Base-by-base conservation (phyloP, 64 coral and sea anemone species). In the Orbicella faveolata region DNA sequence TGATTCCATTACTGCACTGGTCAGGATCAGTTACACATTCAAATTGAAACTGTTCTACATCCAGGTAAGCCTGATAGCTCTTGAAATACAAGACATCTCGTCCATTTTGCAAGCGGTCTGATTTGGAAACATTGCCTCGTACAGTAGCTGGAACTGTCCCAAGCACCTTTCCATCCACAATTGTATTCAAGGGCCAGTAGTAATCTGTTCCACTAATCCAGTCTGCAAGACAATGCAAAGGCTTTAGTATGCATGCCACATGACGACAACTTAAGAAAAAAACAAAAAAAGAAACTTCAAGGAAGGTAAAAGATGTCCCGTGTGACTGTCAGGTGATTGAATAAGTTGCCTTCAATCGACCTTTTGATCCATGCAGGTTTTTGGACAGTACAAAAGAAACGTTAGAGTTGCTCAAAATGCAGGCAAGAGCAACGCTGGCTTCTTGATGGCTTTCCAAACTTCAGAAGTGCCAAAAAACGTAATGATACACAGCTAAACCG, bases 131-230 rank as follows among this genome's bases (percentile, higher is more conserved):
- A 16, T 87, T 90, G 9, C 94, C 94, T 18, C 54, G 15, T 19
- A 87, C 90, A 25, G 74, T 37, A 36, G 87, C 90, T 67, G 91
- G 81, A 6, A 44, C n/a, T 18, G 94, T 87, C 17, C 94, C 94
- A 25, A 93, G 15, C 11, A 77, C 94, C 52, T 77, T 74, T 20
- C 79, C 87, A 1, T 93, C 65, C 19, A 96, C 69, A 34, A 96
- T 63, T 21, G 19, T 30, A 72, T 96, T 36, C 30, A 93, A 34
- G 14, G 94, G 94, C 94, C 94, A 96, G 77, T 93, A 96, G 34
- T 69, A 76, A 62, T 91, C 63, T 6, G 95, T 94, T 23, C 52
- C 79, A 87, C 95, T 96, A 51, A 96, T 93, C 95, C 95, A 96
- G 65, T 96, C 95, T 96, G 36, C 12, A 63, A 82, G 17, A 19